A percentile compares a stretch with the other conserved stretches of the same genome.
Evolutionary conservation across 2,797 vertebrate species (phyloP).

Genomic region (Setipinna tenuifilis): DNA sequence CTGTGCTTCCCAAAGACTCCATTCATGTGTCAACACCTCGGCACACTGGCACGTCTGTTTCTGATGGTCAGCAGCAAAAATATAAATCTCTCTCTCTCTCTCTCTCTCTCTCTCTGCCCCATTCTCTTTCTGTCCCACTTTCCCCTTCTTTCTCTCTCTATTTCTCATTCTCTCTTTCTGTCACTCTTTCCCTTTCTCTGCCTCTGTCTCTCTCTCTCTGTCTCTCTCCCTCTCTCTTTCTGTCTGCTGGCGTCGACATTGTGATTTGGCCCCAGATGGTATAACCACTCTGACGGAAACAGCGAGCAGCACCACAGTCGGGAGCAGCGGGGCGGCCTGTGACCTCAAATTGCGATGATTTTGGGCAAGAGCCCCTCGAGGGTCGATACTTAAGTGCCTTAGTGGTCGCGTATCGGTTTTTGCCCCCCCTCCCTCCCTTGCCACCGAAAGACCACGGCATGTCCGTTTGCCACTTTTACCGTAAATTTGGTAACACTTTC

Average conservation of each 20-base stretch:
- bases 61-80: background rate
- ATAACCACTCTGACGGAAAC: background rate
- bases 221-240: background rate
- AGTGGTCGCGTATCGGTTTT: conserved; percentile 27
- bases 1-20: conserved; percentile 26
- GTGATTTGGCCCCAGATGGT: background rate
- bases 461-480: background rate
- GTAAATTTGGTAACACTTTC: too few relatives aligned
- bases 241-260: background rate
- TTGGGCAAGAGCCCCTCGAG: background rate
- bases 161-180: too few relatives aligned
- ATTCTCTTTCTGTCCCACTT: too few relatives aligned
- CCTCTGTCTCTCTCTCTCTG: too few relatives aligned
- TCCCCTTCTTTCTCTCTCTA: too few relatives aligned
- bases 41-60: conserved; percentile 34
- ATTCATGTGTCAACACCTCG: conserved; percentile 41
- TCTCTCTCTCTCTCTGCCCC: too few relatives aligned
- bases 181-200: too few relatives aligned
- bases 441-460: conserved; percentile 24
- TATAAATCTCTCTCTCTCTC: conserved; percentile 26
- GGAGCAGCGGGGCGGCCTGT: background rate
- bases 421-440: background rate
- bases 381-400: conserved; percentile 31
- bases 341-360: background rate
- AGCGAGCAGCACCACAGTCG: background rate